Evolutionary conservation across 1,140 invertebrate genomes (phyloP), one percentile per base, ranked within the genome.

Genomic region (Hetaerina americana): DNA sequence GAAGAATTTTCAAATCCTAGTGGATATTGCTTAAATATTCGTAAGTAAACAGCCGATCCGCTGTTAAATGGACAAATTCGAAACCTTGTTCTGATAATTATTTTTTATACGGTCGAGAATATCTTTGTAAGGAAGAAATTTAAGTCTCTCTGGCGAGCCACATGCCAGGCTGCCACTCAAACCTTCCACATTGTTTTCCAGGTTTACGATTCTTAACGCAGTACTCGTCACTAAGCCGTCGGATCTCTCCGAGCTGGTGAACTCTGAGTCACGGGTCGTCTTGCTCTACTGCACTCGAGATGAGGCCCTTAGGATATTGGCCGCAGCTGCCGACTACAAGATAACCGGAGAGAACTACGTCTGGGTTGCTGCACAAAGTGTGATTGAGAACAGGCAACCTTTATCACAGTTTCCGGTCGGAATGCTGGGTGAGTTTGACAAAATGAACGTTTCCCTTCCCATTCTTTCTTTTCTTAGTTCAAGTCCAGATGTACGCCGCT

Each of bases 351-450:
- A 95, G 78, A 95, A 96, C 79, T 97, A 96, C 79, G 93, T 97
- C 6, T 98, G 96, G 96, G 93, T 98, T 68, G 93, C 96, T 0
- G 96, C 94, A n/a, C 93, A 97, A 80, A 94, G 92, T 76, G 94
- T 96, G 66, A 92, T 97, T 49, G 93, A 87, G 78, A 90, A 89
- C 77, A 78, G 68, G 67, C 86, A 90, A 75, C 88, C 90, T n/a
- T 87, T 90, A 0, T 85, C 87, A 73, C 89, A 93, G 76, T 97
- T 96, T 79, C 94, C 94, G 0, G 87, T 95, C 24, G 95, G 95
- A 28, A 95, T 96, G 91, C 82, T 98, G 12, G 95, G 95, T 94
- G 80, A 87, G 87, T 85, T 3, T 8, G 31, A 40, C 31, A 15
- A 40, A 8, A 57, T 12, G 40, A 2, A 2, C 40, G 22, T 57